Evolutionary conservation across 2,888 invertebrate species (phyloP).

Genomic region (Lissocephala sabroskyi): DNA sequence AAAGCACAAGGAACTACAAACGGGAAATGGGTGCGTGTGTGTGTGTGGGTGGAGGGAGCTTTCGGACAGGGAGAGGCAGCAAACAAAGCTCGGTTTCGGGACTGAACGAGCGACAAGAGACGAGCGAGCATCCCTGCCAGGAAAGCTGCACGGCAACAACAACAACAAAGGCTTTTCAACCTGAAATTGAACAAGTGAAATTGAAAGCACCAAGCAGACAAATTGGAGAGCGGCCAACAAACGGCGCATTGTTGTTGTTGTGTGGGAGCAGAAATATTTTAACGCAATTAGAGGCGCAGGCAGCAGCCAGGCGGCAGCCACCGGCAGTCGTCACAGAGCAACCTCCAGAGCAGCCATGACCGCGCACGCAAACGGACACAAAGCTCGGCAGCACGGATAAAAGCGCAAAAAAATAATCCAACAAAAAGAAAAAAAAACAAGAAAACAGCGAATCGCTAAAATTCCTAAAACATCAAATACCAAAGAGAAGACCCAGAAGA

Average conservation of each 20-base stretch:
- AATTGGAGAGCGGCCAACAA: constrained; percentile 51
- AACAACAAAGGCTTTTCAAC: constrained; percentile 39
- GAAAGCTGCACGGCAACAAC: constrained; percentile 8
- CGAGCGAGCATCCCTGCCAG: constrained; percentile 25
- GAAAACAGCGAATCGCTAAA: constrained; percentile 15
- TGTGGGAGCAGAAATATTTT: constrained; percentile 60
- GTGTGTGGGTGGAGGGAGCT: constrained; percentile 12
- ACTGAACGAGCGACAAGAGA: no score
- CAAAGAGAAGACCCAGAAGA: not conserved
- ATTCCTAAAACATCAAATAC: not conserved
- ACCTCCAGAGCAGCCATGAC: constrained; percentile 52
- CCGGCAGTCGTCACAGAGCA: no score
- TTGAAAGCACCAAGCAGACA: constrained; percentile 41
- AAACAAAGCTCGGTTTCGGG: constrained; percentile 16
- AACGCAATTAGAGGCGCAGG: constrained; percentile 63
- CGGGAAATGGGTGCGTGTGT: not conserved
- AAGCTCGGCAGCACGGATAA: constrained; percentile 53
- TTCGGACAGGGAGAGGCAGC: constrained; percentile 32
- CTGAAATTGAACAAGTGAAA: constrained; percentile 55
- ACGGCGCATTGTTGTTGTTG: constrained; percentile 28
- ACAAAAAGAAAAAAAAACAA: constrained; percentile 13
- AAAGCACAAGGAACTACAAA: constrained; percentile 32
- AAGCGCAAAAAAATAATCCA: constrained; percentile 20
- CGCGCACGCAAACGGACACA: constrained; percentile 61
- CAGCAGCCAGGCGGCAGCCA: constrained; percentile 21